Conservation (phyloP, 2,113 vertebrate species). For the Gallinago paraguaiae region DNA sequence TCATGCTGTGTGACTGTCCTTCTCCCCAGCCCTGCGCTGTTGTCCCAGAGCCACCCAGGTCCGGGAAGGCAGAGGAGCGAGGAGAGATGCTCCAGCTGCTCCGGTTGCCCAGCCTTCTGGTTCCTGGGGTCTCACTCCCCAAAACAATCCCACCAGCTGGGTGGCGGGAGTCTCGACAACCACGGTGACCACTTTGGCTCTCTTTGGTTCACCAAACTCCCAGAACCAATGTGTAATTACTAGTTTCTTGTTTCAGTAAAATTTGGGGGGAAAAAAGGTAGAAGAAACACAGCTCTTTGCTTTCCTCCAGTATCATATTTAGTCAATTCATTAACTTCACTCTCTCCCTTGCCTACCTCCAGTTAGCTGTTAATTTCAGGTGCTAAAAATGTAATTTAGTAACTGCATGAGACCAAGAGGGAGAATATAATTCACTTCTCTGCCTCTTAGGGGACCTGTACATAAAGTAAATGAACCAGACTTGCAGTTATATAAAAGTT, state of each 20-base stretch:
- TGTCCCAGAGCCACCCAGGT: accelerated
- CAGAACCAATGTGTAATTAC: background rate
- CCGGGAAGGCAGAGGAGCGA: background rate
- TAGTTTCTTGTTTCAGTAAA: conserved; percentile 12
- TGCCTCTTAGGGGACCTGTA: conserved; percentile 19
- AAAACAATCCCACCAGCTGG: background rate
- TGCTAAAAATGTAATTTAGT: conserved; percentile 67
- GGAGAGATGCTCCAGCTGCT: background rate
- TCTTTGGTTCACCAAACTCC: background rate
- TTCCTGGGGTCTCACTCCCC: background rate
- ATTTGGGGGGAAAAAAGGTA: background rate
- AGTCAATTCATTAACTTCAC: conserved; percentile 62
- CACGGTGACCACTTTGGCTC: background rate
- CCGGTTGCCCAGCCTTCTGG: background rate
- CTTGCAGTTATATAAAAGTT: conserved; percentile 37
- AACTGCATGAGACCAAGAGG: conserved; percentile 27
- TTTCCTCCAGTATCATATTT: conserved; percentile 41
- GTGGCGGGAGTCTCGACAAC: background rate
- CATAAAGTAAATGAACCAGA: conserved; percentile 55
- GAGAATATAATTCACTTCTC: conserved; percentile 56
- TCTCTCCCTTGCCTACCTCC: conserved; percentile 38
- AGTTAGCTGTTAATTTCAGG: conserved; percentile 38
- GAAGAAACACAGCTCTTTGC: background rate
- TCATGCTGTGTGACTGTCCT: background rate
- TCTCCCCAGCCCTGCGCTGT: background rate